A percentile compares a stretch with the other conserved stretches of the same genome.
phyloP scores from a whole-genome alignment of 1,140 invertebrate species.

The Drosophila santomea region DNA sequence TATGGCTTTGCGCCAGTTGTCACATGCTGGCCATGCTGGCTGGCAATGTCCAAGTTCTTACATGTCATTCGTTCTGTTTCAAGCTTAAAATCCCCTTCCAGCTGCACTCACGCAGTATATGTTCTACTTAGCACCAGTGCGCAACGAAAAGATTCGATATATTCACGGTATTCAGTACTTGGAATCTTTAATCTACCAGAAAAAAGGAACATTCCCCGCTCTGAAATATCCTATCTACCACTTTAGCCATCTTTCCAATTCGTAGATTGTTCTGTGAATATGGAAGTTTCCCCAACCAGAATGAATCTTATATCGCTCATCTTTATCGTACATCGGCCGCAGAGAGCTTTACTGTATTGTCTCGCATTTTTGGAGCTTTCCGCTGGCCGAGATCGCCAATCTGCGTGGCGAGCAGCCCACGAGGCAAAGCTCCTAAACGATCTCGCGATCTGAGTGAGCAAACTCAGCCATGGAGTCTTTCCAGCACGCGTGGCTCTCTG shows the following conservation, averaged over 20 bases:
- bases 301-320: too few species aligned
- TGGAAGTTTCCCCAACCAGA: too few species aligned
- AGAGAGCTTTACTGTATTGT: constrained; percentile 28
- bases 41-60: not conserved
- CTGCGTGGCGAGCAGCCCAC: not conserved
- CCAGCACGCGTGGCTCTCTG: constrained; percentile 27
- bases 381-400: not conserved
- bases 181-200: too few species aligned
- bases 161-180: too few species aligned
- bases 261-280: too few species aligned
- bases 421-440: constrained; percentile 31
- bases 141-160: too few species aligned
- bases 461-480: constrained; percentile 32
- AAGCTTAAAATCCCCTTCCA: too few species aligned
- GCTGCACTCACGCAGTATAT: too few species aligned
- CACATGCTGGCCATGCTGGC: not conserved
- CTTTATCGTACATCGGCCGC: not conserved
- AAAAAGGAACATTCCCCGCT: too few species aligned
- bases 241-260: constrained; percentile 6
- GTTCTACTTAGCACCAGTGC: not conserved
- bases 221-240: constrained; percentile 1
- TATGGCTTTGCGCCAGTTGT: not conserved
- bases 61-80: not conserved
- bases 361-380: constrained; percentile 30
- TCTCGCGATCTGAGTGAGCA: not conserved